Percentiles rank a stretch among this genome's conserved stretches.
Evolutionary conservation across 2,888 invertebrate species (phyloP).

Genomic region (Mimachlamys varia): DNA sequence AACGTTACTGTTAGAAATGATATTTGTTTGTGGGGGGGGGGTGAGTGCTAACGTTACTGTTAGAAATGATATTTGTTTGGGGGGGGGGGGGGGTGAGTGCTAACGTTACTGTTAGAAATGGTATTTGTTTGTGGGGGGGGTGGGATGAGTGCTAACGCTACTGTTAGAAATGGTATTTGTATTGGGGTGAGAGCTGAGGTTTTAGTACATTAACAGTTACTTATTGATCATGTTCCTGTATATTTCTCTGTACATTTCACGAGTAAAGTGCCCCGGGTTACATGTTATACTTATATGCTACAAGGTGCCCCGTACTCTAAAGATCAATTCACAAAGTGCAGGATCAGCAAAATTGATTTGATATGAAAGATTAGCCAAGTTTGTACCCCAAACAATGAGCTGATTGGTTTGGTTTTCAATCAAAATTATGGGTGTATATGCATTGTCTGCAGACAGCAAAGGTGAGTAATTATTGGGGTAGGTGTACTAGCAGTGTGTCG

Average conservation of each 20-base stretch:
- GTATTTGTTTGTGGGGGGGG: not conserved
- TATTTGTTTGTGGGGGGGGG: too few relatives aligned
- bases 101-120: not conserved
- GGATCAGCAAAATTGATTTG: slow-evolving; percentile 33
- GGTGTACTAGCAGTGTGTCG: not conserved
- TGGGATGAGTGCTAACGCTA: not conserved
- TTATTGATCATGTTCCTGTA: not conserved
- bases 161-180: not conserved
- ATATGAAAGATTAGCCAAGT: slow-evolving; percentile 36
- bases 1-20: too few relatives aligned
- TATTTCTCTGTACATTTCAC: not conserved
- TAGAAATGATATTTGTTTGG: not conserved
- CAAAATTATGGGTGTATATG: slow-evolving; percentile 29
- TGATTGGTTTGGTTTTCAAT: slow-evolving; percentile 22
- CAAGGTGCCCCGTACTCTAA: not conserved
- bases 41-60: too few relatives aligned
- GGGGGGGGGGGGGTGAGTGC: not conserved
- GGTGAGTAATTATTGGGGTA: slow-evolving; percentile 33
- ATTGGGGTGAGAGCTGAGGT: not conserved
- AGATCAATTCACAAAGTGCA: not conserved
- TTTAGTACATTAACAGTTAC: too few relatives aligned
- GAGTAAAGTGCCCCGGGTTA: not conserved
- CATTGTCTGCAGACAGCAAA: not conserved
- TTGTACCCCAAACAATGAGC: slow-evolving; percentile 20
- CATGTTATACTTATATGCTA: not conserved